phyloP scores from a whole-genome alignment of 2,797 vertebrate species.

The Anabas testudineus region DNA sequence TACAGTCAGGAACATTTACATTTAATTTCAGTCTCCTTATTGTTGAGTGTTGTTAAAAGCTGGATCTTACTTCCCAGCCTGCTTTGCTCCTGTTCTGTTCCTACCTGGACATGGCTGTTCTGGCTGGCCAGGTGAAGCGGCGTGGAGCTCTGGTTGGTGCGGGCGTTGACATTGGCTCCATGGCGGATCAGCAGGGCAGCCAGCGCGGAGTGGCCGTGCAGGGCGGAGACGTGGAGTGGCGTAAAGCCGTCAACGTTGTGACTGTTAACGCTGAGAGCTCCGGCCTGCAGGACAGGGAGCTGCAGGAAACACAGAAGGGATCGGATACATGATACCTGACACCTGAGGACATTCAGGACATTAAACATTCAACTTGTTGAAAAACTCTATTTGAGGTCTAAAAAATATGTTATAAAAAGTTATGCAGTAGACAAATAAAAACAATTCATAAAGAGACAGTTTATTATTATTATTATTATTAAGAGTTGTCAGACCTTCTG shows the following conservation, averaged over 20 bases:
- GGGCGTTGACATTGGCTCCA: conserved; percentile 86
- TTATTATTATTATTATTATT: too few species aligned
- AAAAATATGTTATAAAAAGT: too few species aligned
- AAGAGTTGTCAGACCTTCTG: conserved; percentile 86
- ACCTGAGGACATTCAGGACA: too few species aligned
- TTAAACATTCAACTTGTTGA: too few species aligned
- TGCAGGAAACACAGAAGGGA: conserved; percentile 59
- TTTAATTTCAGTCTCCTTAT: too few species aligned
- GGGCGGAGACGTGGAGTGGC: conserved; percentile 89
- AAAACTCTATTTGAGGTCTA: too few species aligned
- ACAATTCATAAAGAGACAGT: too few species aligned
- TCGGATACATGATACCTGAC: too few species aligned
- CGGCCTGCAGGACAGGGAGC: conserved; percentile 79
- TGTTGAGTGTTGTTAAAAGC: too few species aligned
- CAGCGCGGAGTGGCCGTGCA: conserved; percentile 87
- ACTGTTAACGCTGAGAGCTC: conserved; percentile 88
- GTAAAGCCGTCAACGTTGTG: conserved; percentile 87
- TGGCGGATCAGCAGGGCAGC: conserved; percentile 86
- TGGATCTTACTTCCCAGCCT: background rate
- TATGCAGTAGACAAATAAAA: too few species aligned
- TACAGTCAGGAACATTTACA: too few species aligned
- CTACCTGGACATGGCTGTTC: conserved; percentile 89
- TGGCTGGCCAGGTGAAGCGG: conserved; percentile 95
- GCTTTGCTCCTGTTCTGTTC: background rate
- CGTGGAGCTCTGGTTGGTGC: conserved; percentile 83